Evolutionary conservation across 1,140 invertebrate species (phyloP), one percentile per base, ranked within the genome.

Genomic region (Dufourea novaeangliae): DNA sequence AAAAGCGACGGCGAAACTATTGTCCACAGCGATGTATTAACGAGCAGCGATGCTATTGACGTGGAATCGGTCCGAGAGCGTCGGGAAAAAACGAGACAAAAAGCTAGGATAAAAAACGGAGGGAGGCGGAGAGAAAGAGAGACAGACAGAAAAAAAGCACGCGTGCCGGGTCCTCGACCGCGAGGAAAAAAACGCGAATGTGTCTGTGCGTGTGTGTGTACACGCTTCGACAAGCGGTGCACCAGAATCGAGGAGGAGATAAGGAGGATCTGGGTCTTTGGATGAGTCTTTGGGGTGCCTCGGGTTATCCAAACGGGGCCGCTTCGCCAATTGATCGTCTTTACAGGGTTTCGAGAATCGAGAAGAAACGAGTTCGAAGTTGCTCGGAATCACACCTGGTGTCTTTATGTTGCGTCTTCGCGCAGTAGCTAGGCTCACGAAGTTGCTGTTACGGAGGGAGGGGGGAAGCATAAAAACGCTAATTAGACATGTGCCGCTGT

Each of bases 11-110:
- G 86, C 34, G 32, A 63, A 88, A 83, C 62, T 88, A 86, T 87
- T 86, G 87, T 54, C 87, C 85, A n/a, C n/a, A 61, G 61, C 85
- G 71, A 83, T 79, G 87, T 85, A 87, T 87, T 87, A 88, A 87
- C 84, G 76, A 85, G 82, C 73, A 41, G 80, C 68, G 59, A 85
- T 83, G 57, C 76, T 86, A 86, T 88, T 88, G 87, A 78, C 88
- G 80, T 68, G 78, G 71, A 69, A 86, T 86, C 80, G 75, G 79
- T 80, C 56, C 66, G 79, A 87, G 78, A 87, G 78, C 68, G 61
- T 59, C 41, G 62, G 62, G 71, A 29, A 81, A 82, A 83, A 81
- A 46, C 52, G 52, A 64, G 62, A 77, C 32, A 72, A 83, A 83
- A 76, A 76, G 11, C 50, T 50, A 7, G 46, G n/a, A n/a, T n/a